Conservation (phyloP, 2,113 vertebrate genomes). For the Bufo bufo region DNA sequence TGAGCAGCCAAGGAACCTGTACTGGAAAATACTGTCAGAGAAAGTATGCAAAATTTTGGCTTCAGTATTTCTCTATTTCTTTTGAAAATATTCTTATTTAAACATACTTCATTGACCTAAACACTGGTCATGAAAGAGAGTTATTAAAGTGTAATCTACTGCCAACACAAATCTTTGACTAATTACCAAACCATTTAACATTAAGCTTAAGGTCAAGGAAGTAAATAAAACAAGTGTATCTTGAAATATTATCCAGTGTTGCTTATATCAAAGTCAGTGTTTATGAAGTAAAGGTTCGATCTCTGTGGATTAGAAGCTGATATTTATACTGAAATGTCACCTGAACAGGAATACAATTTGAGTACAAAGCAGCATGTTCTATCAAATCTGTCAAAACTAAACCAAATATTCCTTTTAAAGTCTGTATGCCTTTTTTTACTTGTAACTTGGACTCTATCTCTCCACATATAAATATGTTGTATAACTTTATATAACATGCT, state of each 20-base stretch:
- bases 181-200: constrained; percentile 34
- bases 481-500: no score
- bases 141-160: constrained; percentile 2
- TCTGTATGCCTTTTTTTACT: background rate
- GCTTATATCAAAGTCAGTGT: constrained; percentile 41
- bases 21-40: background rate
- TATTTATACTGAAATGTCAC: constrained; percentile 44
- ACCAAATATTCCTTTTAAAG: background rate
- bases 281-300: constrained; percentile 33
- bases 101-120: constrained; percentile 14
- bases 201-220: constrained; percentile 43
- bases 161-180: constrained; percentile 31
- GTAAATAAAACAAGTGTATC: constrained; percentile 42
- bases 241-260: constrained; percentile 42
- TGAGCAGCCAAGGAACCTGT: background rate
- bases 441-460: no score
- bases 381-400: background rate
- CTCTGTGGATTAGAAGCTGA: constrained; percentile 7
- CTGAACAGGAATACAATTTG: constrained; percentile 4
- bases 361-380: background rate
- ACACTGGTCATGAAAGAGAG: constrained; percentile 3
- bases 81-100: background rate
- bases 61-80: background rate
- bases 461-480: no score
- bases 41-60: background rate